These are phyloP conservation scores for Drosophila mulleri DNA, from an alignment of 2,888 invertebrate genomes.

Conservation along the genomic window DNA sequence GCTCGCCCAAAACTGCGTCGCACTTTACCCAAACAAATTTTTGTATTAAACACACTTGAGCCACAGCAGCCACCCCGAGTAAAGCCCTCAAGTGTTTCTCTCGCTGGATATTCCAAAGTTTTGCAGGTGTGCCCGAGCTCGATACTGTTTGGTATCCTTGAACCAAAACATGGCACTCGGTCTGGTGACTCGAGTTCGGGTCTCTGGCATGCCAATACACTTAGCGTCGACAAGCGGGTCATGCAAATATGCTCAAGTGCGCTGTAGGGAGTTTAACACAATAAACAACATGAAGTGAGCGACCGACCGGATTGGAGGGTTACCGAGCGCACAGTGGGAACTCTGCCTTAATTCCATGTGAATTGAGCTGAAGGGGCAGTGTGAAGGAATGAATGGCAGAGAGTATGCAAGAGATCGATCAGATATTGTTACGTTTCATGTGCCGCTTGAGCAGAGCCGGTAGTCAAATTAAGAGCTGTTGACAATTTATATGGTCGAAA, in stretches of 20 bases:
- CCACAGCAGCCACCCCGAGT: slow-evolving; percentile 60
- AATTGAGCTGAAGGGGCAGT: neutral
- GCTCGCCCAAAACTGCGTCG: slow-evolving; percentile 50
- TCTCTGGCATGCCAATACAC: slow-evolving; percentile 72
- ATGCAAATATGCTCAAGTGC: slow-evolving; percentile 76
- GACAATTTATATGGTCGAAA: neutral
- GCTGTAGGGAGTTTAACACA: slow-evolving; percentile 74
- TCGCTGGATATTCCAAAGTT: slow-evolving; percentile 59
- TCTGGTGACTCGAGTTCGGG: neutral
- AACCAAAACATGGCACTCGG: slow-evolving; percentile 45
- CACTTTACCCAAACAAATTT: slow-evolving; percentile 57
- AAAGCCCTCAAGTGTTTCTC: slow-evolving; percentile 68
- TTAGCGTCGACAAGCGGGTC: slow-evolving; percentile 71
- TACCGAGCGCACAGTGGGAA: slow-evolving; percentile 42
- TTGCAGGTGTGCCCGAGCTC: slow-evolving; percentile 73
- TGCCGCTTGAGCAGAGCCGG: neutral
- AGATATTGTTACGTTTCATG: slow-evolving; percentile 1
- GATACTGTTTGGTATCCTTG: slow-evolving; percentile 65
- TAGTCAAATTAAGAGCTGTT: neutral
- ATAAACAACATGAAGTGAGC: slow-evolving; percentile 67
- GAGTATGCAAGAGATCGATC: neutral
- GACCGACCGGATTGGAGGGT: slow-evolving; percentile 51
- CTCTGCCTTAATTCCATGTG: neutral
- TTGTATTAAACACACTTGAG: slow-evolving; percentile 65
- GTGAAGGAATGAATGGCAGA: neutral